Evolutionary conservation across 2,113 vertebrate species (phyloP), one percentile per base, ranked within the genome.

Genomic region (Petroica traversi): DNA sequence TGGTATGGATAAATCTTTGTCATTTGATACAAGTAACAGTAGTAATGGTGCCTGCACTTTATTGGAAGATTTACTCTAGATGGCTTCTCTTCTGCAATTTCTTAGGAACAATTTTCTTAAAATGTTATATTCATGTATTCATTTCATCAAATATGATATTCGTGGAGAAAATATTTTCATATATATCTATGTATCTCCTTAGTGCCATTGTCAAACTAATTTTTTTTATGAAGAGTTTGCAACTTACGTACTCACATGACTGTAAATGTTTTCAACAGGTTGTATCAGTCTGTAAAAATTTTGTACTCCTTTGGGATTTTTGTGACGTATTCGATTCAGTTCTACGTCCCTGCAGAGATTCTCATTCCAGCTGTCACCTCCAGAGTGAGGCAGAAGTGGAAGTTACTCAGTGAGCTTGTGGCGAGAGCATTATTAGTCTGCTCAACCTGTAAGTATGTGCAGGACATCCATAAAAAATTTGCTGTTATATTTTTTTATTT

Each of bases 261-360:
- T 89, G 19, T 74, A 73, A 89, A 89, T 89, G 28, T 97, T 97
- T 94, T 93, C 74, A 89, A 96, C 98, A 99, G 99, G 98, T 96
- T 98, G 24, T 99, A 99, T 96, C 98, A 98, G 61, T 96, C 97
- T 84, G 99, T 99, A 89, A 99, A 99, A 97, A 97, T 99, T 62
- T 97, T 99, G 3, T 99, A 99, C 97, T 99, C 98, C 48, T 99
- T 99, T 80, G 99, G 99, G 46, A 98, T 99, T 94, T 99, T 98
- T 95, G 98, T 99, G 97, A 99, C 98, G 13, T 99, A 98, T 75
- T 98, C 98, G 5, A 98, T 99, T 97, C 99, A 99, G 97, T 99
- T 98, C 97, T 99, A 98, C 19, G 99, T 99, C 51, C 98, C 99
- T 38, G 99, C 98, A 3, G 99, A 99, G 95, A 99, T 99, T 66